Evolutionary conservation across 2,888 invertebrate species (phyloP).

Genomic region (Elmis aenea): DNA sequence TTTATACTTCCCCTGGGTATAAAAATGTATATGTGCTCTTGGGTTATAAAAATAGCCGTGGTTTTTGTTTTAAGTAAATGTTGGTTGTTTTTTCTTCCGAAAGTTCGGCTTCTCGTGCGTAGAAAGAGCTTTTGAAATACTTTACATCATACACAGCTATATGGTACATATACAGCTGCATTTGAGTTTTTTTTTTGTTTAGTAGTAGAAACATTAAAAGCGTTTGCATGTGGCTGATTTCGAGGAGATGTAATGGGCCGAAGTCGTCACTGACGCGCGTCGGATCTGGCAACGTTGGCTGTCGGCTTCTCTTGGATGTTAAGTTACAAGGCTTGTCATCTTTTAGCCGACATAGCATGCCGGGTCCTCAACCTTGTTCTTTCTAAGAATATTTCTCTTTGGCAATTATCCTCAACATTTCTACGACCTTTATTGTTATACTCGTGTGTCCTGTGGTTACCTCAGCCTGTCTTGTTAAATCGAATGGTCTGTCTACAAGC

Average conservation of each 20-base stretch:
- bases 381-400: conserved; percentile 10
- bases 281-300: conserved; percentile 16
- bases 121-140: too few species aligned
- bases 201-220: conserved; percentile 5
- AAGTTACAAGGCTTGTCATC: conserved; percentile 18
- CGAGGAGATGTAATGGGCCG: conserved; percentile 12
- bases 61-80: too few species aligned
- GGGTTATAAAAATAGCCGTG: too few species aligned
- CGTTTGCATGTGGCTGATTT: conserved; percentile 8
- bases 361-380: conserved; percentile 9
- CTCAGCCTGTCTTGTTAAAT: too few species aligned
- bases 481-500: too few species aligned
- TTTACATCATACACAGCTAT: too few species aligned
- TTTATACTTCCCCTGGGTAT: too few species aligned
- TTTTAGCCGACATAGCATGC: conserved; percentile 9
- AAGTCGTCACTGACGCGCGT: conserved; percentile 10
- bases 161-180: background rate
- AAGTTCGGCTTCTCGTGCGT: too few species aligned
- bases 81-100: too few species aligned
- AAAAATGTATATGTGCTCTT: too few species aligned
- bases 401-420: conserved; percentile 6
- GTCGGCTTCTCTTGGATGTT: conserved; percentile 15
- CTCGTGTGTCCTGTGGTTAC: too few species aligned
- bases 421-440: too few species aligned
- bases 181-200: background rate